Evolutionary conservation across 2,888 invertebrate genomes (phyloP), one percentile per base, ranked within the genome.

Genomic region (Smittia aterrima): DNA sequence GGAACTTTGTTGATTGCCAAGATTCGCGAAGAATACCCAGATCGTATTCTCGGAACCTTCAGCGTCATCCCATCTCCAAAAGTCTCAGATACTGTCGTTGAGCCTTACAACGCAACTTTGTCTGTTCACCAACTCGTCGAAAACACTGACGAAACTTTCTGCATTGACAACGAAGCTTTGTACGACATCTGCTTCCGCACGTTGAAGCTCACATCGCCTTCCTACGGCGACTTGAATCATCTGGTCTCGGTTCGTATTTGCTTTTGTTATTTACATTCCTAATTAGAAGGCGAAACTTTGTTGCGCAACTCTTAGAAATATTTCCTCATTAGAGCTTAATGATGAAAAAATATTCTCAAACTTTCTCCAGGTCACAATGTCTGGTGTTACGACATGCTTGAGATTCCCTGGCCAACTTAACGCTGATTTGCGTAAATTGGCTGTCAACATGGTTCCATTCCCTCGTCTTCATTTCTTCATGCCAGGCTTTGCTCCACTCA

Each of bases 381-480:
- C 92, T 0, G 92, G 92, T 0, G 89, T 93, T n/a, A 93, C 92
- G 0, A 91, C 72, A n/a, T 93, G 96, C 83, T 85, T 92, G 72
- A 85, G 92, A 77, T 97, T 96, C 87, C 96, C 96, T 9, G 96
- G 96, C 77, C 96, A 97, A 84, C 84, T 96, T 78, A 96, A 96
- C 83, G 95, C 96, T 54, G 96, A 96, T 84, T 86, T 97, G 77
- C 87, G 96, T 77, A 93, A 97, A 83, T 84, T 95, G 79, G 94
- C 95, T 58, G 95, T 97, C 75, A 97, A 97, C 87, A 96, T 97
- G 96, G 96, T 97, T 32, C 97, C 97, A 72, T 97, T 97, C 89
- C 96, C 96, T 1, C 92, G 96, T 81, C 88, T 96, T 66, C 95
- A 96, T 84, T 95, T 96, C 87, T 96, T 96, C 85, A 95, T 96